These are phyloP conservation scores for Chroicocephalus ridibundus DNA, from an alignment of 2,113 vertebrate species.

Conservation along the genomic window DNA sequence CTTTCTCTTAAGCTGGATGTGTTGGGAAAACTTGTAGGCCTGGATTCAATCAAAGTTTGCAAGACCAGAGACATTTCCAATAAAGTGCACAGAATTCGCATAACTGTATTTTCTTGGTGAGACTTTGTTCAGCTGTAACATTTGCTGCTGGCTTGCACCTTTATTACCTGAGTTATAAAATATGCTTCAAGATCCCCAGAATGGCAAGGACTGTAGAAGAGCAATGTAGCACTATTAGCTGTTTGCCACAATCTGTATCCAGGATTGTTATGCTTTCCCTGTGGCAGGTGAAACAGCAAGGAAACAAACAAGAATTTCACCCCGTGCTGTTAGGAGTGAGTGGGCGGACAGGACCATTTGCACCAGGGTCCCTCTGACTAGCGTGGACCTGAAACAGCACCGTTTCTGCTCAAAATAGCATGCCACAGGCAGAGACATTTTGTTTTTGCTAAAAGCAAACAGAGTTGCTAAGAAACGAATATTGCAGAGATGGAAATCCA, in stretches of 20 bases:
- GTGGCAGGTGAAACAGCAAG: background rate
- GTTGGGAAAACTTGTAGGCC: background rate
- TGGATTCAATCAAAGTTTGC: background rate
- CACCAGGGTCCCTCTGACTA: conserved; percentile 36
- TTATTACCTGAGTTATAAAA: background rate
- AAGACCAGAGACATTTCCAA: background rate
- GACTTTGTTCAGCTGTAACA: background rate
- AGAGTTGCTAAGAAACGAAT: conserved; percentile 71
- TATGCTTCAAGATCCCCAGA: background rate
- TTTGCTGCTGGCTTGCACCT: background rate
- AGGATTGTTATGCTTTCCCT: background rate
- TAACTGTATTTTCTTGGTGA: background rate
- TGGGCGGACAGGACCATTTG: background rate
- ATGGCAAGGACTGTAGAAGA: background rate
- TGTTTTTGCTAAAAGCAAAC: conserved; percentile 64
- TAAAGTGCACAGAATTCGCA: background rate
- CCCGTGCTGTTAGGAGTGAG: background rate
- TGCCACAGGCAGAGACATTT: conserved; percentile 62
- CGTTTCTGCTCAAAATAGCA: conserved; percentile 49
- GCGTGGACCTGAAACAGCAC: conserved; percentile 13
- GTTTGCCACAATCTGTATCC: background rate
- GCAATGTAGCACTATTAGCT: background rate
- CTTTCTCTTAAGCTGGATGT: background rate
- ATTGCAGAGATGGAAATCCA: conserved; percentile 57
- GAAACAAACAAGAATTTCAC: background rate